Percentiles rank a stretch among this genome's conserved stretches.
Evolutionary conservation across 35 echinoderm and acorn worm species (phyloP).

Genomic region (Apostichopus parvimensis): DNA sequence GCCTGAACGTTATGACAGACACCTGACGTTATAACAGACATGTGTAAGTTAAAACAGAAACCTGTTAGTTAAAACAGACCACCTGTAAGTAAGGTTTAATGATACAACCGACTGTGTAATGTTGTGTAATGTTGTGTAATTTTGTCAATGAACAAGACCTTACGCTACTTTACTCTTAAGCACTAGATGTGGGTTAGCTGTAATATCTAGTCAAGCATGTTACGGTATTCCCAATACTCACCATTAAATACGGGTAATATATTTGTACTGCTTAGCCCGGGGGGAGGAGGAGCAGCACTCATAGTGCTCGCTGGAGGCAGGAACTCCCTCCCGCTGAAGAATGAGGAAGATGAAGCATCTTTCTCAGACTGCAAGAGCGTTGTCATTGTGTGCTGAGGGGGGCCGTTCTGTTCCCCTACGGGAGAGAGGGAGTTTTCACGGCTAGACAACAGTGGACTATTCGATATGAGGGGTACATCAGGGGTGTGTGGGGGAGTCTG

Average conservation of each 20-base stretch:
- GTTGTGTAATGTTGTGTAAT: no score
- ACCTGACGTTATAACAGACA: no score
- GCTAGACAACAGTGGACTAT: slow-evolving; percentile 34
- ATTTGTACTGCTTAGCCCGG: slow-evolving; percentile 38
- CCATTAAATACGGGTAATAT: slow-evolving; percentile 13
- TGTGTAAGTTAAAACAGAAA: no score
- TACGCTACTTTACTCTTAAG: no score
- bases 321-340: slow-evolving; percentile 54
- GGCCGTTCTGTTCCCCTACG: background rate
- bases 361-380: slow-evolving; percentile 14
- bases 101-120: no score
- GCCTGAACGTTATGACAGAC: no score
- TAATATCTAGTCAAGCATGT: no score
- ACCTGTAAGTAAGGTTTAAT: no score
- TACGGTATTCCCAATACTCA: background rate
- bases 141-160: no score
- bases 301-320: background rate
- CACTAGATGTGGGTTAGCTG: no score
- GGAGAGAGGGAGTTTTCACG: slow-evolving; percentile 41
- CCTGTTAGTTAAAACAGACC: no score
- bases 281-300: background rate
- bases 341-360: slow-evolving; percentile 28
- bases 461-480: slow-evolving; percentile 29
- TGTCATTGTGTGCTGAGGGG: slow-evolving; percentile 9
- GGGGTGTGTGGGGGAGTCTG: slow-evolving; percentile 20